These are phyloP conservation scores for Romanogobio albipinnatus DNA, from an alignment of 2,113 vertebrate genomes.

Conservation along the genomic window DNA sequence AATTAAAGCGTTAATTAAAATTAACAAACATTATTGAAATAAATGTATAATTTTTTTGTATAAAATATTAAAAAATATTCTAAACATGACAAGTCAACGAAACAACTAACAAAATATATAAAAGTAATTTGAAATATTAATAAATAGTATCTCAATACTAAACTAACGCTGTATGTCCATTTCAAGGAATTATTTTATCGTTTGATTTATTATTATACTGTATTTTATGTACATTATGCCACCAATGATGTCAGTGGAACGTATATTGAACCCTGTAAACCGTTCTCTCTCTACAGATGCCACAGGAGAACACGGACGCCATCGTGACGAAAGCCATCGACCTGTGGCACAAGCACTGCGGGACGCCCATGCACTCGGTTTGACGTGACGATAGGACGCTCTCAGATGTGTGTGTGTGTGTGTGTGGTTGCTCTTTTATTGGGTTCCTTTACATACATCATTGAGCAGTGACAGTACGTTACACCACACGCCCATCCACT, in stretches of 20 bases:
- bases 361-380: constrained; percentile 85
- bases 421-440: constrained; percentile 65
- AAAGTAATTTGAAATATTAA: no score
- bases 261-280: neutral
- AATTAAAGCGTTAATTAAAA: no score
- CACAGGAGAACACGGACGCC: constrained; percentile 94
- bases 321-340: constrained; percentile 97
- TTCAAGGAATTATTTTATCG: neutral
- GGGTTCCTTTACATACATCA: constrained; percentile 83
- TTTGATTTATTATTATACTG: neutral
- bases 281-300: constrained; percentile 77
- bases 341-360: constrained; percentile 94
- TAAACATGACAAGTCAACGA: no score
- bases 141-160: no score
- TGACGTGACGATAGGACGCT: constrained; percentile 8
- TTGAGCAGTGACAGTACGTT: constrained; percentile 91
- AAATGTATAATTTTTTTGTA: no score
- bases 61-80: no score
- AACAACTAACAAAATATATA: no score
- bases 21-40: no score
- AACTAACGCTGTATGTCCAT: no score
- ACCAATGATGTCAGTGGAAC: neutral
- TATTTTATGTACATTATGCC: neutral
- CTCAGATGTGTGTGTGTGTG: neutral
- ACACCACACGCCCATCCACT: constrained; percentile 88